Conservation (phyloP, 2,888 invertebrate genomes). For the Agrenia bidenticulata region DNA sequence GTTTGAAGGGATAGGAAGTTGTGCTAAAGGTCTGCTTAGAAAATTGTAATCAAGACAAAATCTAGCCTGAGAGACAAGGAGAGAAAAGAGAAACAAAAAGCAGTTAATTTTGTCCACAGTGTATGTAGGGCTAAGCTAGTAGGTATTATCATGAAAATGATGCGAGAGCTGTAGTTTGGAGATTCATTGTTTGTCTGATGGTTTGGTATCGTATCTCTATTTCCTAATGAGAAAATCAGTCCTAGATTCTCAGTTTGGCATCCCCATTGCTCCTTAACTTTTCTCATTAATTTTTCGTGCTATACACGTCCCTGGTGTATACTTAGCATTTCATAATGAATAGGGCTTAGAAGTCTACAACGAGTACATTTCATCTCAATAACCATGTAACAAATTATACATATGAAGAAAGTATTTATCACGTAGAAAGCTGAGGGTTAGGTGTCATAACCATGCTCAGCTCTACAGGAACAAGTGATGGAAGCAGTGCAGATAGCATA, state of each 20-base stretch:
- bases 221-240: slow-evolving; percentile 24
- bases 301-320: neutral
- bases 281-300: slow-evolving; percentile 21
- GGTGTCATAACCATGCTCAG: slow-evolving; percentile 40
- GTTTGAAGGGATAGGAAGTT: too few species aligned
- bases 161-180: neutral
- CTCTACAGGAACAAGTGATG: slow-evolving; percentile 51
- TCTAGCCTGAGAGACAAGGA: too few species aligned
- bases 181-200: neutral
- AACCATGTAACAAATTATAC: too few species aligned
- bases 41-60: too few species aligned
- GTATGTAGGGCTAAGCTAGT: too few species aligned
- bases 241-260: neutral
- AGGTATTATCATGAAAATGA: too few species aligned
- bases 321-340: neutral
- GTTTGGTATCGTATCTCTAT: slow-evolving; percentile 1
- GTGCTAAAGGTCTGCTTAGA: too few species aligned
- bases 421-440: neutral
- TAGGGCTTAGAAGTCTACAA: too few species aligned
- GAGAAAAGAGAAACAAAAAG: too few species aligned
- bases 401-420: too few species aligned
- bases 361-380: too few species aligned
- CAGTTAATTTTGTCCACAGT: too few species aligned
- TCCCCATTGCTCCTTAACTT: slow-evolving; percentile 15
- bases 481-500: slow-evolving; percentile 53